Percentiles rank a stretch among this genome's conserved stretches.
These are phyloP conservation scores for Xiphophorus hellerii DNA, from an alignment of 2,113 vertebrate genomes.

Conservation along the genomic window DNA sequence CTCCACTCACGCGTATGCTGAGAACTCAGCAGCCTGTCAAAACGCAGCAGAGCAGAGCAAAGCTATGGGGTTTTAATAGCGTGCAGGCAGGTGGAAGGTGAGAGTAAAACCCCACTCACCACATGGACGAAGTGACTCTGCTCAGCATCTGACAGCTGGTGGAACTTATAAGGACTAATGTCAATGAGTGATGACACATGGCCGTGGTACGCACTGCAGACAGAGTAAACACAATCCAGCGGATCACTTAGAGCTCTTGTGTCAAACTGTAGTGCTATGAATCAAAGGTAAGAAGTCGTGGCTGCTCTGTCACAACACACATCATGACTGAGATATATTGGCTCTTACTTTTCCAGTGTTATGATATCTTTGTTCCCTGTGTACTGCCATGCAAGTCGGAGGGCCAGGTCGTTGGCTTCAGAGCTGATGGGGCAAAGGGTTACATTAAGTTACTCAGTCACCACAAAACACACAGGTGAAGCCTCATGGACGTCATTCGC, in stretches of 20 bases:
- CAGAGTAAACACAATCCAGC: slow-evolving; percentile 33
- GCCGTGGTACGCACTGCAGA: slow-evolving; percentile 94
- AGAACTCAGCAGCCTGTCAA: slow-evolving; percentile 38
- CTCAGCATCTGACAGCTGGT: slow-evolving; percentile 82
- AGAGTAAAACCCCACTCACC: slow-evolving; percentile 82
- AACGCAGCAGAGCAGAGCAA: slow-evolving; percentile 19
- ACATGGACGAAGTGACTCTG: slow-evolving; percentile 91
- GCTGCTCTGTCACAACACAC: neutral
- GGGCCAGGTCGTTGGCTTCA: slow-evolving; percentile 97
- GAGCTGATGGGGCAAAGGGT: slow-evolving; percentile 83
- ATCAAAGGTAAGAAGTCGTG: neutral
- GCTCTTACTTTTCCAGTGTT: slow-evolving; percentile 94
- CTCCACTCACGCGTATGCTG: neutral
- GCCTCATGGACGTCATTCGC: slow-evolving; percentile 7
- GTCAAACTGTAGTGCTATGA: neutral
- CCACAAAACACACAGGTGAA: slow-evolving; percentile 73
- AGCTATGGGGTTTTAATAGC: slow-evolving; percentile 62
- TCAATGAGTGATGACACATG: slow-evolving; percentile 95
- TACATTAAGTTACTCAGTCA: slow-evolving; percentile 71
- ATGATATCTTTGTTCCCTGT: slow-evolving; percentile 90
- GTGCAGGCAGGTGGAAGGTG: slow-evolving; percentile 12
- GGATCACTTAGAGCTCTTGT: neutral
- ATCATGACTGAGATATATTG: neutral
- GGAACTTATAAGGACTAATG: slow-evolving; percentile 98
- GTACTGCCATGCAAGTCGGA: slow-evolving; percentile 90